Evolutionary conservation across 2,113 vertebrate species (phyloP), one percentile per base, ranked within the genome.

Genomic region (Pithys albifrons): DNA sequence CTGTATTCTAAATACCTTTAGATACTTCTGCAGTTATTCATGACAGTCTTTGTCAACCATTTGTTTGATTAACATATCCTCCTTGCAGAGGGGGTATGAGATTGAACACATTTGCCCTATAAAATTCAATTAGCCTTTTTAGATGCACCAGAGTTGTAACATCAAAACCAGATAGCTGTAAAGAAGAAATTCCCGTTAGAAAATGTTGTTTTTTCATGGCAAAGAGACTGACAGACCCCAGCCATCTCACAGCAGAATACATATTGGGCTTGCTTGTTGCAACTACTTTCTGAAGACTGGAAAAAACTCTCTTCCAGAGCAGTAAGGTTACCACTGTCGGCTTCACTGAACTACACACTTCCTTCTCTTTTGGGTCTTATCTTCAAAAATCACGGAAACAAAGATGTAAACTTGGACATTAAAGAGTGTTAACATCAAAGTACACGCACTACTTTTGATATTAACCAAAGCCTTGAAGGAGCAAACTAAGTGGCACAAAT

Each of bases 381-480:
- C 96, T 95, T 96, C 92, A 96, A 96, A 96, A 94, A 96, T 96
- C 95, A 91, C 0, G 45, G 95, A 96, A 96, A 96, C 93, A 94
- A 97, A 95, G 92, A 94, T 90, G 85, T 95, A 97, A 96, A 97
- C 90, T 96, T 88, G 88, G 79, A 90, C 92, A 93, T 94, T 95
- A 96, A 96, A 96, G 95, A 91, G 25, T 62, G 90, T 78, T 96
- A 95, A 94, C 88, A 88, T 96, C 95, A 96, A 96, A 97, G 95
- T 19, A 84, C 55, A 69, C 5, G 41, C 83, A 46, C 79, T 57
- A 80, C 95, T 90, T 96, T 93, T 96, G 82, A 95, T 96, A 96
- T 91, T 93, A 97, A 91, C 75, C 88, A 91, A 93, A 96, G 95
- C 85, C 85, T 93, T 43, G 65, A 92, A 81, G 82, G 59, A 86